Percentiles rank a stretch among this genome's conserved stretches.
phyloP scores from a whole-genome alignment of 35 echinoderm and acorn worm genomes.

The Amphiura filiformis region DNA sequence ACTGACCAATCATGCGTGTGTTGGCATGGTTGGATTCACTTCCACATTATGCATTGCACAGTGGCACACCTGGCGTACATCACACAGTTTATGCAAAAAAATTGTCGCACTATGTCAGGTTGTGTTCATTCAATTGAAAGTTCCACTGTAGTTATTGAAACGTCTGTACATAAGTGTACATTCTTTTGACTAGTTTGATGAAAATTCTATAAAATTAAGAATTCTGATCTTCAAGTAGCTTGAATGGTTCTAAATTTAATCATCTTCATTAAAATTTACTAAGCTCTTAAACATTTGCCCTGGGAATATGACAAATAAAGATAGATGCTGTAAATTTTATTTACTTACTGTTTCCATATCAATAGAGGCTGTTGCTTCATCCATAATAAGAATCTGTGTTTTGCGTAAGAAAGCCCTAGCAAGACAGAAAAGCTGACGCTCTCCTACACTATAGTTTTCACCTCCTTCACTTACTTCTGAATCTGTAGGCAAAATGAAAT shows the following conservation, averaged over 20 bases:
- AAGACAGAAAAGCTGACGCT: constrained; percentile 43
- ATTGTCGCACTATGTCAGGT: too few relatives aligned
- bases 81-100: too few relatives aligned
- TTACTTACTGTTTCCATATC: constrained; percentile 38
- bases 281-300: neutral
- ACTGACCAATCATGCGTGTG: too few relatives aligned
- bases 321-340: neutral
- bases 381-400: constrained; percentile 27
- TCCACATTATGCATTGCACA: too few relatives aligned
- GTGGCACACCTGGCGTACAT: too few relatives aligned
- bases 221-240: neutral
- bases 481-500: too few relatives aligned
- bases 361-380: constrained; percentile 51
- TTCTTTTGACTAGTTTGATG: too few relatives aligned
- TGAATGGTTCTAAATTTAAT: neutral
- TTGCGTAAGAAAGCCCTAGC: constrained; percentile 33
- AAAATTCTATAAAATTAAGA: too few relatives aligned
- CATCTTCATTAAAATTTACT: neutral
- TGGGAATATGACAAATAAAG: neutral
- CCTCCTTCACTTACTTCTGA: constrained; percentile 21
- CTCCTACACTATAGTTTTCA: constrained; percentile 24
- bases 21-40: too few relatives aligned
- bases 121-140: too few relatives aligned
- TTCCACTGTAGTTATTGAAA: too few relatives aligned
- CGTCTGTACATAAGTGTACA: too few relatives aligned